These are phyloP conservation scores for Penaeus vannamei DNA, from an alignment of 1,140 invertebrate species.

Conservation along the genomic window DNA sequence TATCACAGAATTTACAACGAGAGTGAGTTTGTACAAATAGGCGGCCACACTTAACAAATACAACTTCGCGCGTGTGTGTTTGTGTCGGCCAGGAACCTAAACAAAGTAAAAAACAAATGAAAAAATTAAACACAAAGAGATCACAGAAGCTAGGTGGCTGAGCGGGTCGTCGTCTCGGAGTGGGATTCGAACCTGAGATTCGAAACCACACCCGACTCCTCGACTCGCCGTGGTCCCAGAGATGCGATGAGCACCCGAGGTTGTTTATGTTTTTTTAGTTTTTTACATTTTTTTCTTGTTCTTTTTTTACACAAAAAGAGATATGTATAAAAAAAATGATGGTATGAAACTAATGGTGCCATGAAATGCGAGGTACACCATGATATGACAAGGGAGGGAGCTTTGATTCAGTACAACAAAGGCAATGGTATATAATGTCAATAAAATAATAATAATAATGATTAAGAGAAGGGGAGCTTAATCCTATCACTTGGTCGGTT, in stretches of 20 bases:
- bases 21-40: constrained; percentile 42
- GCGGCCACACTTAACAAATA: neutral
- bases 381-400: neutral
- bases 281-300: too few relatives aligned
- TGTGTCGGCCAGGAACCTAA: constrained; percentile 28
- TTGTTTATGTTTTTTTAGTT: too few relatives aligned
- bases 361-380: too few relatives aligned
- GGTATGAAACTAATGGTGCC: too few relatives aligned
- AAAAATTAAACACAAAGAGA: constrained; percentile 5
- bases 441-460: neutral
- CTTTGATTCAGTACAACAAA: neutral
- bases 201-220: neutral
- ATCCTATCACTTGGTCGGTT: constrained; percentile 30
- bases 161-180: neutral
- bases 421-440: neutral
- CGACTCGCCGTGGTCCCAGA: too few relatives aligned
- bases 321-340: too few relatives aligned
- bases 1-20: constrained; percentile 57
- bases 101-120: too few relatives aligned
- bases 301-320: too few relatives aligned
- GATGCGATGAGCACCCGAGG: too few relatives aligned
- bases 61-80: neutral
- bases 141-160: constrained; percentile 20
- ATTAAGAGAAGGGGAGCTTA: neutral
- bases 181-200: neutral